A percentile compares a stretch with the other conserved stretches of the same genome.
These are phyloP conservation scores for Caenorhabditis panamensis DNA, from an alignment of 2,888 invertebrate genomes.

Conservation along the genomic window DNA sequence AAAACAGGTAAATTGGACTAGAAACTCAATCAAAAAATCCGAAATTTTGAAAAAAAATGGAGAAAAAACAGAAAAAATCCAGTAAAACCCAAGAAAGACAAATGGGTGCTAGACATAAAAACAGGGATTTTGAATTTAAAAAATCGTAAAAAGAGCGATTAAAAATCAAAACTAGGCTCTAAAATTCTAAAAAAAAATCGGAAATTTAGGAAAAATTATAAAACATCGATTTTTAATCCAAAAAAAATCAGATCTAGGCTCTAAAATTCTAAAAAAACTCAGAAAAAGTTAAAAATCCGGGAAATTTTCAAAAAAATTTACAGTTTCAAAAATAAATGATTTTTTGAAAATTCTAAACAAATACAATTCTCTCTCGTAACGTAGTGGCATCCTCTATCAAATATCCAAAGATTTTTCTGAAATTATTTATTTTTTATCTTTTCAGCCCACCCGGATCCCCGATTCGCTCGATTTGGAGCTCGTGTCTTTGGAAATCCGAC, in stretches of 20 bases:
- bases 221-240: too few species aligned
- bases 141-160: neutral
- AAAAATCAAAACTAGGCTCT: neutral
- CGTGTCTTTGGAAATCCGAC: constrained; percentile 62
- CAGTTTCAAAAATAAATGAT: too few species aligned
- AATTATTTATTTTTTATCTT: neutral
- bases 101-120: neutral
- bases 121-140: neutral
- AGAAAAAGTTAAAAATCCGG: too few species aligned
- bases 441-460: constrained; percentile 69
- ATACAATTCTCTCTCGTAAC: too few species aligned
- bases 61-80: constrained; percentile 15
- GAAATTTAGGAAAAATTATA: too few species aligned
- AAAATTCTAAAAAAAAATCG: neutral
- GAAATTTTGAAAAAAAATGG: neutral
- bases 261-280: too few species aligned
- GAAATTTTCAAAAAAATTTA: neutral
- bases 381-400: too few species aligned
- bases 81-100: constrained; percentile 18
- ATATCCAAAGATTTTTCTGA: neutral
- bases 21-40: constrained; percentile 19
- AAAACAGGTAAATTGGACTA: constrained; percentile 24
- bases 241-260: neutral
- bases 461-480: constrained; percentile 69
- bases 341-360: neutral